phyloP scores from a whole-genome alignment of 2,888 invertebrate genomes.

The Andrena bucephala region DNA sequence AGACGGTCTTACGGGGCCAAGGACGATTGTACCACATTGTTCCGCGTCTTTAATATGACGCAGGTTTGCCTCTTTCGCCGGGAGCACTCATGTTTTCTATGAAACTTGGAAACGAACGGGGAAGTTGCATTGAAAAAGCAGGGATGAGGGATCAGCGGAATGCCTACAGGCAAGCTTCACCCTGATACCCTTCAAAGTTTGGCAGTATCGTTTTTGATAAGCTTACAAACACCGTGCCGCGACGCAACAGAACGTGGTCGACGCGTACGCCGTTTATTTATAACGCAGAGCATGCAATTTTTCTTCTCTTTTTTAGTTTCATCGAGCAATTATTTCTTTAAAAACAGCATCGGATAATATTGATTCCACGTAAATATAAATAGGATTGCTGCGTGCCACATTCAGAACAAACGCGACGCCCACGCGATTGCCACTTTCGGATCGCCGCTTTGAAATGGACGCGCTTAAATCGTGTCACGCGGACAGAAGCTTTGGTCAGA shows the following conservation, averaged over 20 bases:
- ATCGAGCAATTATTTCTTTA: not conserved
- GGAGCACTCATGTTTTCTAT: constrained; percentile 26
- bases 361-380: constrained; percentile 46
- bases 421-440: not conserved
- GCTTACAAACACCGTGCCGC: not conserved
- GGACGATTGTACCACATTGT: constrained; percentile 70
- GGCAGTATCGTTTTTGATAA: not conserved
- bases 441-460: not conserved
- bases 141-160: not conserved
- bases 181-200: not conserved
- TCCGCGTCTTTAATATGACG: constrained; percentile 55
- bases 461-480: constrained; percentile 21
- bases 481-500: not conserved
- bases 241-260: not conserved
- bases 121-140: constrained; percentile 6
- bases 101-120: constrained; percentile 10
- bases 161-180: not conserved
- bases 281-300: not conserved
- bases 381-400: constrained; percentile 30
- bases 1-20: constrained; percentile 69
- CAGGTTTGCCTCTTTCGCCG: constrained; percentile 27
- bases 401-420: constrained; percentile 17
- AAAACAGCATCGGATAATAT: constrained; percentile 10
- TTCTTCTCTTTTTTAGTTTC: not conserved
- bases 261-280: not conserved